Conservation (phyloP, 2,797 vertebrate species). For the Amblyopsis hoosieri region DNA sequence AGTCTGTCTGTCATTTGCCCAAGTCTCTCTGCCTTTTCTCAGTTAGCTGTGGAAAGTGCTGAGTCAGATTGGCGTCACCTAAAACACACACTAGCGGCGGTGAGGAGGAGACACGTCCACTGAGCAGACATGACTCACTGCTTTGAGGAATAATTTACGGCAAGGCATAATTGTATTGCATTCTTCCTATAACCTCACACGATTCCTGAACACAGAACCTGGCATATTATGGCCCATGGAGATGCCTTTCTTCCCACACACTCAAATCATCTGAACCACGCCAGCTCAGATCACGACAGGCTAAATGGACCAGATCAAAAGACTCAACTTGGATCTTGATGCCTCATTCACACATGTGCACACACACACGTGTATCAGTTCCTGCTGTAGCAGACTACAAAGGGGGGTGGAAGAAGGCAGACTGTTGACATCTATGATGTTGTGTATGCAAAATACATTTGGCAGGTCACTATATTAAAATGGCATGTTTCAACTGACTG, state of each 20-base stretch:
- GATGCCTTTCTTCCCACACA: no score
- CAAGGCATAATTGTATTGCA: slow-evolving; percentile 34
- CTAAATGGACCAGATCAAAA: slow-evolving; percentile 47
- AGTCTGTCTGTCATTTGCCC: neutral
- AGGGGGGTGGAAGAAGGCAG: slow-evolving; percentile 12
- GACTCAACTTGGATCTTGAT: slow-evolving; percentile 46
- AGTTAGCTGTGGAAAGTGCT: slow-evolving; percentile 55
- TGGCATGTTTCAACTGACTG: neutral
- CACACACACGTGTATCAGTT: neutral
- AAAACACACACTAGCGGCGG: slow-evolving; percentile 54
- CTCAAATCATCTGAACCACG: slow-evolving; percentile 14
- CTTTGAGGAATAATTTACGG: slow-evolving; percentile 38
- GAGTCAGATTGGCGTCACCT: slow-evolving; percentile 58
- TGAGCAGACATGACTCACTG: slow-evolving; percentile 70
- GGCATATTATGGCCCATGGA: neutral
- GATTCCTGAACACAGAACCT: slow-evolving; percentile 41
- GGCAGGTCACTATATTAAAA: no score
- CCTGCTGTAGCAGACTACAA: slow-evolving; percentile 32
- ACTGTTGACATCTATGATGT: slow-evolving; percentile 24
- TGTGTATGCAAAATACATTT: neutral
- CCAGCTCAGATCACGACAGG: slow-evolving; percentile 21
- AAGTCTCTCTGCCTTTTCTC: slow-evolving; percentile 16
- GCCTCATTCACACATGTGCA: slow-evolving; percentile 24
- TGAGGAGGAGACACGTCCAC: slow-evolving; percentile 39
- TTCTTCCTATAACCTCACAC: slow-evolving; percentile 48